These are phyloP conservation scores for Sebastes alutus DNA, from an alignment of 2,797 vertebrate genomes.

Conservation along the genomic window DNA sequence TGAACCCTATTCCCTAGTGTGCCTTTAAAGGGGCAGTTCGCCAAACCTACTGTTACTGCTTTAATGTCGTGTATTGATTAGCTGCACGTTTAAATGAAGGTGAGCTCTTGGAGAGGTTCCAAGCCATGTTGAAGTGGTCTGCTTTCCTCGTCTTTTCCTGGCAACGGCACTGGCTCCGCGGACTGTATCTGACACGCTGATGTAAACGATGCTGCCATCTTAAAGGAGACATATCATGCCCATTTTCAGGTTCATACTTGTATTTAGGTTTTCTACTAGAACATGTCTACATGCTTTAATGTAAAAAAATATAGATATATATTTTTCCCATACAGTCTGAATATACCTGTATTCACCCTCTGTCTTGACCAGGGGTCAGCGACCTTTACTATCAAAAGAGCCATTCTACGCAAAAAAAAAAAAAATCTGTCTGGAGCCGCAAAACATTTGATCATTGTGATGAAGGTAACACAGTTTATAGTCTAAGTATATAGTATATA, in stretches of 20 bases:
- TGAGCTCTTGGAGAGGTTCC: constrained; percentile 59
- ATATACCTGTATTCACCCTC: too few species aligned
- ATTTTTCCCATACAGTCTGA: neutral
- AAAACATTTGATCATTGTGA: too few species aligned
- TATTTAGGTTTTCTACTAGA: neutral
- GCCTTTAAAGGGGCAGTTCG: constrained; percentile 43
- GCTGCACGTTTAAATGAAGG: constrained; percentile 72
- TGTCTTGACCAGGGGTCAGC: too few species aligned
- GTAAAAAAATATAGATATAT: neutral
- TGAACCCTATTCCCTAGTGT: constrained; percentile 39
- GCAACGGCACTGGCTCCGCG: neutral
- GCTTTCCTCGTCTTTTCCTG: constrained; percentile 8
- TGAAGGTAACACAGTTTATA: too few species aligned
- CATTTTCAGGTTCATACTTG: neutral
- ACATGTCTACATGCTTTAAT: neutral
- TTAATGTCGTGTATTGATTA: constrained; percentile 75
- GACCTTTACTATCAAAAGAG: too few species aligned
- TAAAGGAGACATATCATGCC: neutral
- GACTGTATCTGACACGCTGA: constrained; percentile 39
- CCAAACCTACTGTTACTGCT: constrained; percentile 51
- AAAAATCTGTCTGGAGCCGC: too few species aligned
- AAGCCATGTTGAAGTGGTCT: constrained; percentile 18
- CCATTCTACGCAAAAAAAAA: too few species aligned
- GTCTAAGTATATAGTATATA: too few species aligned
- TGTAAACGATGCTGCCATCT: constrained; percentile 41